phyloP scores from a whole-genome alignment of 2,113 vertebrate species.

The Ctenomys sociabilis region DNA sequence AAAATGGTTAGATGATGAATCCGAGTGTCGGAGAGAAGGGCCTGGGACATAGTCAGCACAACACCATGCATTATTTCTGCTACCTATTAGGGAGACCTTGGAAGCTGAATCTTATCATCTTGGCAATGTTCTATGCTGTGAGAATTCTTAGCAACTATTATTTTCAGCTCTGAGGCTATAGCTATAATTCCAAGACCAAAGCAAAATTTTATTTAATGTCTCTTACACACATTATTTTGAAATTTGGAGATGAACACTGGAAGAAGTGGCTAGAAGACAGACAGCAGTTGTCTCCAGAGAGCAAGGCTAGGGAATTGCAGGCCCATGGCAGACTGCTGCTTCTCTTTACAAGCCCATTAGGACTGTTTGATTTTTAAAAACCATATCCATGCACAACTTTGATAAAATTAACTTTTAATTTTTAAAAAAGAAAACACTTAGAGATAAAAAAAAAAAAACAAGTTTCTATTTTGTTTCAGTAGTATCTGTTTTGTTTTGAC shows the following conservation, averaged over 20 bases:
- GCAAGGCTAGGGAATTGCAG: background rate
- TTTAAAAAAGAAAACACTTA: conserved; percentile 48
- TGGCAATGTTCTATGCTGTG: conserved; percentile 4
- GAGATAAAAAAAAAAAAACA: background rate
- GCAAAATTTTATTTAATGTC: conserved; percentile 39
- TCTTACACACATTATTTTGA: conserved; percentile 35
- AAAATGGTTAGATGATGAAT: background rate
- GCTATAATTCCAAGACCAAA: conserved; percentile 56
- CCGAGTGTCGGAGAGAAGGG: background rate
- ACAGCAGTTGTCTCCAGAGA: background rate
- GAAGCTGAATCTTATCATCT: conserved; percentile 16
- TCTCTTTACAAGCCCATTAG: conserved; percentile 39
- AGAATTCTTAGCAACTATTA: conserved; percentile 58
- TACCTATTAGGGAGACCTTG: background rate
- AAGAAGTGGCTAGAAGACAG: background rate
- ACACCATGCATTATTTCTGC: background rate
- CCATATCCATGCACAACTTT: background rate
- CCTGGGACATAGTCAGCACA: background rate
- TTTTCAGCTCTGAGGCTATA: conserved; percentile 55
- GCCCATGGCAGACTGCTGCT: background rate
- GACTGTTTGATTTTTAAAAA: conserved; percentile 51
- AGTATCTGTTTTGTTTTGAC: conserved; percentile 40
- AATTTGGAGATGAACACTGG: conserved; percentile 35
- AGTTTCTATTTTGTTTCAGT: too few species aligned
- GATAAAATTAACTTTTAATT: conserved; percentile 60